Base-by-base conservation (phyloP, 2,797 vertebrate species). In the Apogon hyalosoma region DNA sequence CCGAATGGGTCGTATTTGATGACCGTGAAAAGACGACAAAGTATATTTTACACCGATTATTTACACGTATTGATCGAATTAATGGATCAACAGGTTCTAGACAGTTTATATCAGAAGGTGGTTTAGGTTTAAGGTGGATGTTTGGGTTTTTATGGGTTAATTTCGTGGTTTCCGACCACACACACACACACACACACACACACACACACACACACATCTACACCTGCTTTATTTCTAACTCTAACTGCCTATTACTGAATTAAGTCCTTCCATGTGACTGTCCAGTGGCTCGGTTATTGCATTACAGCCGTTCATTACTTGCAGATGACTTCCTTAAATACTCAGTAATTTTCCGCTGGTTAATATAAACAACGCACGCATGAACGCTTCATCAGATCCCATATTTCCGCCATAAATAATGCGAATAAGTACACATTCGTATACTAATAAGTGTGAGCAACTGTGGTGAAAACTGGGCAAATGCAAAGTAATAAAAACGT, bases 401-500 rank as follows among this genome's bases (percentile, higher is more conserved):
- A 33, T 8, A 33, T 33, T 33, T 33, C 31, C 5, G 1, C 5
- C 31, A 8, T 8, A 33, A 33, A 33, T 33, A 33, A 33, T 7
- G 4, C 21, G 4, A 24, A 24, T 24, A 24, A 24, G 21, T 4
- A 24, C 21, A 24, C 21, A 24, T 24, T 24, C 21, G 4, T 24
- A 24, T 24, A 24, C 21, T 24, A 24, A 24, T 24, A 24, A 24
- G 2, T 24, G 21, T 24, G 21, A 24, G 21, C 21, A 24, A 24
- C 21, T 2, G 21, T 24, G 21, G 21, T 24, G 21, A 24, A n/a
- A 57, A 16, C 24, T 14, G 46, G 46, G 56, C 48, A 13, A 51
- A 33, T 45, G 39, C 39, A 14, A 46, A 18, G 60, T 53, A 61
- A 47, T 24, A 48, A 45, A 57, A 38, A 19, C 46, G 11, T 4